Evolutionary conservation across 2,888 invertebrate genomes (phyloP).

Genomic region (Perdita meconis): DNA sequence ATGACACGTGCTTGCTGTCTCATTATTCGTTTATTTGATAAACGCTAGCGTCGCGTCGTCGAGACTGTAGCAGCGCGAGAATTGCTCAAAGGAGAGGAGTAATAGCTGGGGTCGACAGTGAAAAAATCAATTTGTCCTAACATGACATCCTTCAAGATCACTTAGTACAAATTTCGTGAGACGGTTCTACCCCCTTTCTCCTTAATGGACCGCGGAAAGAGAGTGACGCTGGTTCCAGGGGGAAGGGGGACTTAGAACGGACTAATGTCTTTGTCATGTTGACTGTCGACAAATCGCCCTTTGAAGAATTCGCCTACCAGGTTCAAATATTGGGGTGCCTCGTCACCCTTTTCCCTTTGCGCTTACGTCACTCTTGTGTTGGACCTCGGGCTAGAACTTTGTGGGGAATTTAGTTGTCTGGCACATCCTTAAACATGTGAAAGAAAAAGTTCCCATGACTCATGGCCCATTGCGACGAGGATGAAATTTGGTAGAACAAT

Average conservation of each 20-base stretch:
- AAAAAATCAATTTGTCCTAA: slow-evolving; percentile 80
- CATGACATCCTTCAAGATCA: slow-evolving; percentile 80
- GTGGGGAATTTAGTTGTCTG: not conserved
- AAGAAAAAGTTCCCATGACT: too few relatives aligned
- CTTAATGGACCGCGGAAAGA: slow-evolving; percentile 73
- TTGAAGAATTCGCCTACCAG: slow-evolving; percentile 65
- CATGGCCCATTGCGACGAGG: too few relatives aligned
- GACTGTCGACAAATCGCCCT: slow-evolving; percentile 83
- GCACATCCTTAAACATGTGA: too few relatives aligned
- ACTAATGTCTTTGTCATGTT: slow-evolving; percentile 83
- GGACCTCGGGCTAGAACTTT: slow-evolving; percentile 20
- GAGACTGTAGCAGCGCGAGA: not conserved
- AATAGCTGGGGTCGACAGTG: slow-evolving; percentile 2
- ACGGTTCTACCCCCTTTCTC: slow-evolving; percentile 56
- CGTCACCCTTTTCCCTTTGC: slow-evolving; percentile 23
- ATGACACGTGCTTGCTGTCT: slow-evolving; percentile 26
- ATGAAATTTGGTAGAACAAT: too few relatives aligned
- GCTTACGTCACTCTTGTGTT: slow-evolving; percentile 43
- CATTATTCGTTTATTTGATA: slow-evolving; percentile 36
- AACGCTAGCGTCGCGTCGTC: not conserved
- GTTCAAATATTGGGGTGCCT: slow-evolving; percentile 32
- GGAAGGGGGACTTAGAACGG: slow-evolving; percentile 37
- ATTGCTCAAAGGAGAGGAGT: not conserved
- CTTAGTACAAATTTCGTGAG: slow-evolving; percentile 78
- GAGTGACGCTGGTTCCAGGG: slow-evolving; percentile 45